phyloP scores from a whole-genome alignment of 2,113 vertebrate genomes.

The Anguilla rostrata region DNA sequence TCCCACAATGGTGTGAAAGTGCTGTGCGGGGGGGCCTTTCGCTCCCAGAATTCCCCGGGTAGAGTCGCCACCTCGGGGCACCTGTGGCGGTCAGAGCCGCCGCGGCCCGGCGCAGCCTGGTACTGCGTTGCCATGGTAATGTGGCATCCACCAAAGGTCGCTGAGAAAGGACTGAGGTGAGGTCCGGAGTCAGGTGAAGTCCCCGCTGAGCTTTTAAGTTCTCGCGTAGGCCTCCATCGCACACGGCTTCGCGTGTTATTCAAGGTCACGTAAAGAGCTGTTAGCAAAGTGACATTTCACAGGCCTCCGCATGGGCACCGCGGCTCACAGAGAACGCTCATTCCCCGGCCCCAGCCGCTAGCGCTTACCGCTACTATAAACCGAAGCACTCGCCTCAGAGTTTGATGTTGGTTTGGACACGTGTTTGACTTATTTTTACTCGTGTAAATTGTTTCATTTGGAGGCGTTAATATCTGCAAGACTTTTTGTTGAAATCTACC shows the following conservation, averaged over 20 bases:
- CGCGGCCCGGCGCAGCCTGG: background rate
- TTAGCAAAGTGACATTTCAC: background rate
- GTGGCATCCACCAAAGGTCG: conserved; percentile 5
- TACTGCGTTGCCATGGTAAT: background rate
- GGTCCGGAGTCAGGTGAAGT: conserved; percentile 2
- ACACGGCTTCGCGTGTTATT: background rate
- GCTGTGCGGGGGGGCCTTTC: background rate
- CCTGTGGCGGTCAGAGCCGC: background rate
- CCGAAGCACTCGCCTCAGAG: background rate
- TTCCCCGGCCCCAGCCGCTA: background rate
- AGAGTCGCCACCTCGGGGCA: background rate
- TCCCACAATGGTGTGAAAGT: background rate
- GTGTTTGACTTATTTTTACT: background rate
- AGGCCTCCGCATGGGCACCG: background rate
- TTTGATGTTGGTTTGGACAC: background rate
- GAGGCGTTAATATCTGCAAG: background rate
- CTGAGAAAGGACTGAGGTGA: background rate
- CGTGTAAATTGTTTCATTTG: background rate
- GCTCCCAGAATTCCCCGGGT: background rate
- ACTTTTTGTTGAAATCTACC: background rate
- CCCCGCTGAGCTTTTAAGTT: background rate
- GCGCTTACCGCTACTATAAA: background rate
- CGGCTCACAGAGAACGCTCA: background rate
- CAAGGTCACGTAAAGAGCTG: background rate
- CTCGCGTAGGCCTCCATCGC: background rate